Evolutionary conservation across 2,888 invertebrate genomes (phyloP), one percentile per base, ranked within the genome.

Genomic region (Pyralis farinalis): DNA sequence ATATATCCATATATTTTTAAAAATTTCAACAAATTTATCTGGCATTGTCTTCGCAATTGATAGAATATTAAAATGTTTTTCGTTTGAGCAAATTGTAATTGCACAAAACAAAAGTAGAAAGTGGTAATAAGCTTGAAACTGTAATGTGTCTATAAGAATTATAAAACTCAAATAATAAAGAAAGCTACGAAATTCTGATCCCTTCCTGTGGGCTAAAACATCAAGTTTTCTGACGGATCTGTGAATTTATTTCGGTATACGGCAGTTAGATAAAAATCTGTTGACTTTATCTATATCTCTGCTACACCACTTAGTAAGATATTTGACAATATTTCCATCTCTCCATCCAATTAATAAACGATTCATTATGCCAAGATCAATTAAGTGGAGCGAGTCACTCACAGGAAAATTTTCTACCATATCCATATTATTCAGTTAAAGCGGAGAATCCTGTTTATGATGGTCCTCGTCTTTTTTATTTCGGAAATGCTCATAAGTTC

Each of bases 321-420:
- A 25, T 25, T 25, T 25, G n/a, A 3, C 25, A n/a, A 25, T 5
- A 25, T 25, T 25, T 0, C 51, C 57, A 39, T 55, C 51, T 2
- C 51, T 21, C 53, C 55, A 57, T 1, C 55, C 53, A 0, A 41
- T 30, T 1, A 55, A 3, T 10, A 53, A 32, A 6, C 54, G 21
- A 11, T 58, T 60, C 55, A 58, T 55, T 0, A 60, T 3, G 0
- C 59, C 57, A 0, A 58, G 31, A 25, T 58, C 58, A 4, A 62
- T 48, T 9, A 59, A 34, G 35, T 62, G 55, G 0, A 58, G 30
- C 0, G 56, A 55, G 34, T 59, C 58, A 0, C 40, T 30, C 5
- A 63, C 55, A 0, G 53, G 52, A 40, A 63, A 47, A 34, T 52
- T 49, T 38, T 58, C 35, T 7, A 60, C 29, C 55, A 59, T 58